Evolutionary conservation across 35 echinoderm and acorn worm genomes (phyloP).

Genomic region (Lytechinus variegatus): DNA sequence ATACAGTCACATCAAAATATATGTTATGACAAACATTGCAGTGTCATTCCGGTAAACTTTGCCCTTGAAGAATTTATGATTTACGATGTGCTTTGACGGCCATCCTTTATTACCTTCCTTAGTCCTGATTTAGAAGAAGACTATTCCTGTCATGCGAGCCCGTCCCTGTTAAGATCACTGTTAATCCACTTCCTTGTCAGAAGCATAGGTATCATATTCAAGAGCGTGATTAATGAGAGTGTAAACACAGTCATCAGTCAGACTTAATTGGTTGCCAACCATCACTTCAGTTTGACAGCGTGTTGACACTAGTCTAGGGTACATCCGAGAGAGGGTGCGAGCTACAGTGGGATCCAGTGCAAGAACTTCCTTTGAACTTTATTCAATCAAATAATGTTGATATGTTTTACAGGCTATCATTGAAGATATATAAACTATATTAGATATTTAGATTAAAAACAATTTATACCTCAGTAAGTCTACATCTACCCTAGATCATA

Average conservation of each 20-base stretch:
- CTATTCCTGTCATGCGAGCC: not conserved
- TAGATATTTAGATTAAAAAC: no score
- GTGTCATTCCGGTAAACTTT: no score
- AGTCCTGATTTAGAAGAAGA: not conserved
- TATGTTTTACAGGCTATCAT: no score
- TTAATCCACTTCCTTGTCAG: not conserved
- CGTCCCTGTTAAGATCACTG: not conserved
- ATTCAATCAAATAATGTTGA: not conserved
- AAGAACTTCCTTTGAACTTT: not conserved
- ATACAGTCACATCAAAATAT: no score
- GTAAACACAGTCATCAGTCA: conserved; percentile 35
- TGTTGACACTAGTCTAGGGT: not conserved
- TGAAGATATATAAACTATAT: no score
- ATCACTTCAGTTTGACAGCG: not conserved
- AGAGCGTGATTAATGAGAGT: conserved; percentile 14
- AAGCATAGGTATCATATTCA: not conserved
- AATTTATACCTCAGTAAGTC: not conserved
- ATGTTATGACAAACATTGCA: no score
- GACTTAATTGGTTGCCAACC: conserved; percentile 7
- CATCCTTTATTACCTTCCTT: not conserved
- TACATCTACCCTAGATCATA: not conserved
- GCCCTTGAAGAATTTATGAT: no score
- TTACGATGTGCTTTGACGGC: not conserved
- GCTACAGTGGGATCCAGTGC: not conserved
- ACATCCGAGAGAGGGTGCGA: not conserved